Percentiles rank a stretch among this genome's conserved stretches.
Conservation (phyloP, 2,797 vertebrate genomes). For the Schizopygopsis malacanthus region DNA sequence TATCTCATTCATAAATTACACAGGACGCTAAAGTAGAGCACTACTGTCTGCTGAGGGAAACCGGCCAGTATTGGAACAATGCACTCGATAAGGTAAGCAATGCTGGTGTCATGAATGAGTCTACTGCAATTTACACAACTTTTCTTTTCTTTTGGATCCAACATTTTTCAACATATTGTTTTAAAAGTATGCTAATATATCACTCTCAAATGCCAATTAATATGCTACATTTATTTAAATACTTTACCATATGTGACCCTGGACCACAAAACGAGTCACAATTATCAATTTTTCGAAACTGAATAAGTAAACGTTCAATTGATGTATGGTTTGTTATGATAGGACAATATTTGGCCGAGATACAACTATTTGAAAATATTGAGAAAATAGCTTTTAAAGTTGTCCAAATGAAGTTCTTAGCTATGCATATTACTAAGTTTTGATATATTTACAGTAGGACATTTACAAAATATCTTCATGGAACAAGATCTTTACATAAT, state of each 20-base stretch:
- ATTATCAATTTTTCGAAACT: too few relatives aligned
- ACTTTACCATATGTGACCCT: neutral
- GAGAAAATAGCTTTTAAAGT: too few relatives aligned
- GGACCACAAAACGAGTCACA: too few relatives aligned
- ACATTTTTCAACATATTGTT: neutral
- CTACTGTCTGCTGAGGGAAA: conserved; percentile 26
- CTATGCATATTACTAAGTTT: too few relatives aligned
- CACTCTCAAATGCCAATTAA: neutral
- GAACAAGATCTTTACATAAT: too few relatives aligned
- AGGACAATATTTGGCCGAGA: too few relatives aligned
- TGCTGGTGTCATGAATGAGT: neutral
- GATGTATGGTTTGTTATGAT: too few relatives aligned
- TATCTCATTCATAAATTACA: conserved; percentile 44
- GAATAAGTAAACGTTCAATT: too few relatives aligned
- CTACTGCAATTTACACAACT: neutral
- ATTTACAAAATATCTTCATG: too few relatives aligned
- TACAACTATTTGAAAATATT: too few relatives aligned
- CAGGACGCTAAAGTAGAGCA: neutral
- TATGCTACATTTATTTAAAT: neutral
- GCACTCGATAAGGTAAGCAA: conserved; percentile 43
- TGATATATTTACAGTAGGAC: too few relatives aligned
- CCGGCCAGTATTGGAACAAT: conserved; percentile 15
- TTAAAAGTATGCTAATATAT: neutral
- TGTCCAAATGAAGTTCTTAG: too few relatives aligned
- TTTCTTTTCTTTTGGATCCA: neutral